Base-by-base conservation (phyloP, 2,797 vertebrate genomes). In the Eremophila alpestris region DNA sequence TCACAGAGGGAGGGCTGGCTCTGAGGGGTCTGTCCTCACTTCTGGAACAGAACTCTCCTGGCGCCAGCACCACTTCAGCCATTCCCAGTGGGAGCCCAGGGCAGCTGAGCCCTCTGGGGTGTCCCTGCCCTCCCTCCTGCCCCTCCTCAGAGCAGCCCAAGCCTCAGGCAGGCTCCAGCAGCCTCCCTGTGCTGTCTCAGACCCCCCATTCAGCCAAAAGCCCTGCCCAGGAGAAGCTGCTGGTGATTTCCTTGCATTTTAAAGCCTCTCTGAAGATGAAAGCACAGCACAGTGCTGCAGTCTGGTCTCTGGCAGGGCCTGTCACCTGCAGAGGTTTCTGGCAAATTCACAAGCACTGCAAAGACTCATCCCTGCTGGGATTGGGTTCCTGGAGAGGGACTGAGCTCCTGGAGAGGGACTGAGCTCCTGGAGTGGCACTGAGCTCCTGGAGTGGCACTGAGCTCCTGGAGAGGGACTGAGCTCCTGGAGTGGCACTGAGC, bases 341-440 rank as follows among this genome's bases (percentile, higher is more conserved):
- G 73, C 49, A 26, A 9, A 0, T 34, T 40, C 29, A 27, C 0
- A 1, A 84, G 51, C 55, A 4, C 0, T 0, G 40, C 45, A 64
- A 32, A 59, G 68, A 2, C 38, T 62, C 0, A 0, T 36, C 34
- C 87, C 87, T 88, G 69, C 83, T 64, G 89, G 36, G 36, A 36
- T 36, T 36, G 36, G 36, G 36, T 10, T 36, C 36, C 36, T 36
- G 36, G 36, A 36, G 36, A 8, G 36, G 36, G 8, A 36, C 36
- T 36, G 36, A 36, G 36, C 36, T 36, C 36, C 36, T 36, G 36
- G 36, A 36, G 36, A 36, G 36, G 36, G 36, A 36, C 36, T 36
- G 36, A 36, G 36, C 36, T 36, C 36, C 36, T 36, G 36, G 36
- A 36, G 36, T 8, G 36, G 36, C 36, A 36, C 36, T 36, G 36